Percentiles rank a stretch among this genome's conserved stretches.
These are phyloP conservation scores for Papilio aristodemus DNA, from an alignment of 1,140 invertebrate species.

Conservation along the genomic window DNA sequence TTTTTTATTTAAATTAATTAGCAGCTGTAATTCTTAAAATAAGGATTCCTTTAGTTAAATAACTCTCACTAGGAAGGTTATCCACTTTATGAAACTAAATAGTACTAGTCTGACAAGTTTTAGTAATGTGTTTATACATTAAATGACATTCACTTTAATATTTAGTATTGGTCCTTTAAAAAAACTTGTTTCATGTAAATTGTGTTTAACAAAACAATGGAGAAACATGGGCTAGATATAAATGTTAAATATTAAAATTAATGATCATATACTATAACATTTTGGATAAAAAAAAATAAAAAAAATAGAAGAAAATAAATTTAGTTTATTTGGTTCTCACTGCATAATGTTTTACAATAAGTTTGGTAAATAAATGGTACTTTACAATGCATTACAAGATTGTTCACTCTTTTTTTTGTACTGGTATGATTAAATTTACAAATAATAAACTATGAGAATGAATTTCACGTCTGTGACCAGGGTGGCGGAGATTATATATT, in stretches of 20 bases:
- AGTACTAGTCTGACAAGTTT: constrained; percentile 2
- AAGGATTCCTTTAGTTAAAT: too few relatives aligned
- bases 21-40: too few relatives aligned
- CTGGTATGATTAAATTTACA: background rate
- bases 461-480: background rate
- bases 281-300: background rate
- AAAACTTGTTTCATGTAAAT: background rate
- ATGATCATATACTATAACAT: too few relatives aligned
- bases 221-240: too few relatives aligned
- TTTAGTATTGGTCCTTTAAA: background rate
- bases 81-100: constrained; percentile 1
- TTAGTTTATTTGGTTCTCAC: constrained; percentile 16
- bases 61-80: background rate
- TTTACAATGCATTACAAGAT: background rate
- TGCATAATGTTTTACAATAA: constrained; percentile 8
- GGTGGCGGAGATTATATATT: background rate
- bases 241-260: too few relatives aligned
- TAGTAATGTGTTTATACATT: background rate
- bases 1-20: too few relatives aligned
- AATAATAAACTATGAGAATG: background rate
- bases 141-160: constrained; percentile 12
- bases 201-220: too few relatives aligned
- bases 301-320: constrained; percentile 5
- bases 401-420: background rate
- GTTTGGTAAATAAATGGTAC: background rate